Evolutionary conservation across 2,113 vertebrate species (phyloP).

Genomic region (Perca flavescens): DNA sequence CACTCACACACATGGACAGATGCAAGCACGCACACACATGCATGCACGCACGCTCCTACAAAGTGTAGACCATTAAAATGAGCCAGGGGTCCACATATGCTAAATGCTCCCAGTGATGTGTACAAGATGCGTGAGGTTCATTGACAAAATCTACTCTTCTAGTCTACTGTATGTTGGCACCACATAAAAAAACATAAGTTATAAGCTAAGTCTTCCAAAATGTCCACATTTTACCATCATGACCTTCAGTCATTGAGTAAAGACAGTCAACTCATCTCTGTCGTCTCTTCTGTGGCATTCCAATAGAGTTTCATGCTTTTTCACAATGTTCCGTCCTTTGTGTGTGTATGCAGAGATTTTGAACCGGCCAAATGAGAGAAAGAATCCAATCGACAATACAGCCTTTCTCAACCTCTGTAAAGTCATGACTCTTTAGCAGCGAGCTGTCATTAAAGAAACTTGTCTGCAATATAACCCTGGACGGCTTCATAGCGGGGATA

Average conservation of each 20-base stretch:
- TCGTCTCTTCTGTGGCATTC: constrained; percentile 24
- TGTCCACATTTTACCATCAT: constrained; percentile 39
- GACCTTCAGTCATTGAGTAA: constrained; percentile 27
- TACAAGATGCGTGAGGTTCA: constrained; percentile 62
- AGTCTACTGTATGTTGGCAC: constrained; percentile 67
- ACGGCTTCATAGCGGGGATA: constrained; percentile 41
- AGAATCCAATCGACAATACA: constrained; percentile 29
- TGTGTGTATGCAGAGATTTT: constrained; percentile 40
- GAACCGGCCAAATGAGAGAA: constrained; percentile 39
- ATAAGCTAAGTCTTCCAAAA: constrained; percentile 63
- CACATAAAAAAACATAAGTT: constrained; percentile 68
- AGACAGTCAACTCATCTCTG: constrained; percentile 15
- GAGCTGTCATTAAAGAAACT: constrained; percentile 64
- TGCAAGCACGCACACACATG: constrained; percentile 28
- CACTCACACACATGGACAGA: constrained; percentile 14
- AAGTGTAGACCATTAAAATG: constrained; percentile 52
- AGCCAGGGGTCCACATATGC: constrained; percentile 56
- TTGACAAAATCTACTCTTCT: constrained; percentile 70
- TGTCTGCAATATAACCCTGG: constrained; percentile 55
- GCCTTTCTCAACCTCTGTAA: constrained; percentile 46
- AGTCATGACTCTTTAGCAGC: constrained; percentile 44
- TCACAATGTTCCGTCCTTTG: constrained; percentile 8
- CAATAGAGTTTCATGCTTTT: constrained; percentile 30
- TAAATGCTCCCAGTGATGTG: constrained; percentile 62
- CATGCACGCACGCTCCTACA: constrained; percentile 22